Evolutionary conservation across 2,113 vertebrate genomes (phyloP).

Genomic region (Onychostoma macrolepis): DNA sequence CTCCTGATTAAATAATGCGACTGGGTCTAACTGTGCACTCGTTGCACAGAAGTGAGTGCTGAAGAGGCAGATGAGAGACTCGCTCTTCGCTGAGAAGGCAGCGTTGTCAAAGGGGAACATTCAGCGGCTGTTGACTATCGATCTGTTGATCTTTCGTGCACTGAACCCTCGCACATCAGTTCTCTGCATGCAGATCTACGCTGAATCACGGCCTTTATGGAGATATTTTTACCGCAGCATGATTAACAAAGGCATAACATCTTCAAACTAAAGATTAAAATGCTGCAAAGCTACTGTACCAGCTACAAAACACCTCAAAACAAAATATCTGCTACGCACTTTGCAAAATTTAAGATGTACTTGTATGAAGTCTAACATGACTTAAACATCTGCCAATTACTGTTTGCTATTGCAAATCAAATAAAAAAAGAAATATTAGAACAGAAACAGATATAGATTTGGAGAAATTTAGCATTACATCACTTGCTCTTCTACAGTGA

Average conservation of each 20-base stretch:
- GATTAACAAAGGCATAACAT: constrained; percentile 38
- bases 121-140: constrained; percentile 42
- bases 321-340: not conserved
- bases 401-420: not conserved
- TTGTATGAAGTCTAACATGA: not conserved
- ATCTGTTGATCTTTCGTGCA: constrained; percentile 42
- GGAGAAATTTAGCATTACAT: no score
- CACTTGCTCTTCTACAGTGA: no score
- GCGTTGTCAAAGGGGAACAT: constrained; percentile 46
- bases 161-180: constrained; percentile 29
- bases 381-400: not conserved
- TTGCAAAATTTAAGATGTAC: not conserved
- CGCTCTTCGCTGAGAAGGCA: constrained; percentile 22
- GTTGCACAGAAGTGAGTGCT: constrained; percentile 20
- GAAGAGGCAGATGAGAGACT: constrained; percentile 41
- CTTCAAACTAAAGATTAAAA: not conserved
- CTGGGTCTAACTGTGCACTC: constrained; percentile 24
- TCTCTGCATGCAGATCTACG: constrained; percentile 34
- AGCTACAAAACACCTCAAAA: not conserved
- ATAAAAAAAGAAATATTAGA: no score
- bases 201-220: constrained; percentile 26
- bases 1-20: constrained; percentile 28
- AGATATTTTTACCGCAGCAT: constrained; percentile 35
- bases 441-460: no score
- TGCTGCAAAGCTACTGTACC: not conserved